Evolutionary conservation across 1,140 invertebrate species (phyloP).

Genomic region (Hyphantria cunea): DNA sequence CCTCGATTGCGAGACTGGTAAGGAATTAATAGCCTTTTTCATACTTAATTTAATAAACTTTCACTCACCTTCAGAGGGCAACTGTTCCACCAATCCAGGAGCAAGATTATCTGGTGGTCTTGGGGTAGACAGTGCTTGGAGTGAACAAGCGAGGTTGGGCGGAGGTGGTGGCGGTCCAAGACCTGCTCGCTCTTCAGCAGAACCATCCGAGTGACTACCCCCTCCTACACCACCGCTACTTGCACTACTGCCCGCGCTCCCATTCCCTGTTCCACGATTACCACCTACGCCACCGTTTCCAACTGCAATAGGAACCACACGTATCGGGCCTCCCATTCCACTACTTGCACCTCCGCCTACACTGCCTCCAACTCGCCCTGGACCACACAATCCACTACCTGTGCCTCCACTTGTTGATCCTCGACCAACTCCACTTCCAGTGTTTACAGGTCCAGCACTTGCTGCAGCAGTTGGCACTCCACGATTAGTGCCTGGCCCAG

Average conservation of each 20-base stretch:
- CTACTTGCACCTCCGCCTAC: not conserved
- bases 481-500: not conserved
- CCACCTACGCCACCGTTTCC: not conserved
- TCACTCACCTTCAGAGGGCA: constrained; percentile 67
- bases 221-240: constrained; percentile 4
- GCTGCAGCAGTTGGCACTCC: not conserved
- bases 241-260: constrained; percentile 45
- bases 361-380: not conserved
- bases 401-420: not conserved
- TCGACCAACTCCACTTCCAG: not conserved
- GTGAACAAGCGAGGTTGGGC: constrained; percentile 56
- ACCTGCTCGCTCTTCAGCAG: constrained; percentile 37
- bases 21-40: no score
- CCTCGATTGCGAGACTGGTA: no score
- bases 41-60: not conserved
- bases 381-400: not conserved
- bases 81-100: constrained; percentile 66
- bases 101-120: constrained; percentile 65
- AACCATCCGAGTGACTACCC: not conserved
- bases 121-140: constrained; percentile 67
- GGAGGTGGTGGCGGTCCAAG: constrained; percentile 57
- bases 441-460: not conserved
- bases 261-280: constrained; percentile 46
- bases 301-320: not conserved
- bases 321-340: not conserved